These are phyloP conservation scores for Scelioninae gen. 1 DNA, from an alignment of 2,888 invertebrate genomes.

Conservation along the genomic window DNA sequence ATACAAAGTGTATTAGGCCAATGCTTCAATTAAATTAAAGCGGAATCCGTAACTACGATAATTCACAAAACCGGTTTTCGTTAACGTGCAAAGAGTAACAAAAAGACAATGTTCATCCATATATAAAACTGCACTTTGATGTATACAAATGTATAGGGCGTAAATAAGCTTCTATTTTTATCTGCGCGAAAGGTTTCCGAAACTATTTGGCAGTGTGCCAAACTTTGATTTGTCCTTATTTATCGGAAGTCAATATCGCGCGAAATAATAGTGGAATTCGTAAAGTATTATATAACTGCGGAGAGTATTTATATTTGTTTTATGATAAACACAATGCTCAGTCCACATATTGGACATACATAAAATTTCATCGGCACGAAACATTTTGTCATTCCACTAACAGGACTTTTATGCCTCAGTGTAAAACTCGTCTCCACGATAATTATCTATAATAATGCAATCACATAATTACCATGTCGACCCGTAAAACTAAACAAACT, in stretches of 20 bases:
- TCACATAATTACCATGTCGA: background rate
- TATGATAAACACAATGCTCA: background rate
- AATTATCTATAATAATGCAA: background rate
- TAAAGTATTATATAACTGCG: constrained; percentile 32
- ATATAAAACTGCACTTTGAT: constrained; percentile 38
- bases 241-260: constrained; percentile 57
- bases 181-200: constrained; percentile 51
- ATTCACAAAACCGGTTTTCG: constrained; percentile 28
- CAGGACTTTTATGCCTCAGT: background rate
- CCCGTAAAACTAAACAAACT: background rate
- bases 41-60: constrained; percentile 9
- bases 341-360: background rate
- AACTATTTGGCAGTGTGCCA: constrained; percentile 58
- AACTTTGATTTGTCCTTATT: constrained; percentile 59
- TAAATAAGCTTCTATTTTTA: constrained; percentile 59
- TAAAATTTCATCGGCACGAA: background rate
- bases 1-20: too few relatives aligned
- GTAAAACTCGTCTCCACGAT: background rate
- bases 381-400: constrained; percentile 2
- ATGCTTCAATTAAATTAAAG: too few relatives aligned
- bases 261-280: constrained; percentile 46
- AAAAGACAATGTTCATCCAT: constrained; percentile 35
- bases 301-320: constrained; percentile 24
- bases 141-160: constrained; percentile 36
- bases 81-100: constrained; percentile 15